A percentile compares a stretch with the other conserved stretches of the same genome.
Evolutionary conservation across 2,113 vertebrate genomes (phyloP).

Genomic region (Martes martes): DNA sequence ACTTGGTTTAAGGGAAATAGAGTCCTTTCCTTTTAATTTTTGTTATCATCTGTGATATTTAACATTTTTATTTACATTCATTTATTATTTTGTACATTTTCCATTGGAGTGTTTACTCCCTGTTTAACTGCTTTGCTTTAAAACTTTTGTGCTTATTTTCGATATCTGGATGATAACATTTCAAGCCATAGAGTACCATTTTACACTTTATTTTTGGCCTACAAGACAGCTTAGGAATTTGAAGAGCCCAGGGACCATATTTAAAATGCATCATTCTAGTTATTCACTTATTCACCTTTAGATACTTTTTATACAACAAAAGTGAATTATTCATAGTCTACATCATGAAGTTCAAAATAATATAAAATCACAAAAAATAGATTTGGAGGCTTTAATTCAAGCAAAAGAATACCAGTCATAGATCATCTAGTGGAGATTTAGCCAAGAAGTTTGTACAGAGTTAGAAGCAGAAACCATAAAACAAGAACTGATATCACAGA

Average conservation of each 20-base stretch:
- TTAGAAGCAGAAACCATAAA: constrained; percentile 37
- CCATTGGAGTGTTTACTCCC: not conserved
- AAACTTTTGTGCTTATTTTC: constrained; percentile 18
- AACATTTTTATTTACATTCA: not conserved
- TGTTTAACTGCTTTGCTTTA: not conserved
- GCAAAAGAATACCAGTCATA: constrained; percentile 7
- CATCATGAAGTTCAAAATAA: constrained; percentile 51
- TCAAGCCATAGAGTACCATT: not conserved
- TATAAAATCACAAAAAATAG: constrained; percentile 53
- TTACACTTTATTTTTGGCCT: constrained; percentile 45
- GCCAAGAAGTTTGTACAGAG: constrained; percentile 31
- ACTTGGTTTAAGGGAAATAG: not conserved
- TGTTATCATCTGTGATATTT: not conserved
- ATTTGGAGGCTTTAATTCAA: constrained; percentile 62
- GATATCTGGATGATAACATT: constrained; percentile 31
- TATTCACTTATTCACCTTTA: constrained; percentile 59
- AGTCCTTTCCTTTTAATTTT: not conserved
- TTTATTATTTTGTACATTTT: constrained; percentile 25
- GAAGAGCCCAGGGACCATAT: constrained; percentile 30
- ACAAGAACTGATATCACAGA: not conserved
- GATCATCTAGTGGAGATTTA: constrained; percentile 35
- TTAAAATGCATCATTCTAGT: constrained; percentile 53
- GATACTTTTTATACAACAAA: constrained; percentile 32
- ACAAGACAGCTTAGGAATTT: constrained; percentile 44
- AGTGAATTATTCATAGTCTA: constrained; percentile 65